phyloP scores from a whole-genome alignment of 2,888 invertebrate genomes.

The Eristalis intricaria region DNA sequence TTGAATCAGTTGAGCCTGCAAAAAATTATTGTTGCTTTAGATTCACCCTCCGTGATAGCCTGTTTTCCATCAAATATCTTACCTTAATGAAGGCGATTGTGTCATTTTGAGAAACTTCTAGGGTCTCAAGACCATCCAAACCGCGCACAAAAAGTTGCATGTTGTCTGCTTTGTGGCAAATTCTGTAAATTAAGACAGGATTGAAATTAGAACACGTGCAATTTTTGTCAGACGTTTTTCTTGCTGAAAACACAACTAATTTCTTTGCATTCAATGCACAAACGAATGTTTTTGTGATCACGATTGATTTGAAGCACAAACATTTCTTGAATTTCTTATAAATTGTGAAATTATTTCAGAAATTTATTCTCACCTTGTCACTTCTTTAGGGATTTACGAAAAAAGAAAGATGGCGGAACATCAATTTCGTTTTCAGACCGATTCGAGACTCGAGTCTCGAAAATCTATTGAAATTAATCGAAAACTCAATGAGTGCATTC shows the following conservation, averaged over 20 bases:
- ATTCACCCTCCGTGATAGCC: neutral
- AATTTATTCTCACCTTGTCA: slow-evolving; percentile 78
- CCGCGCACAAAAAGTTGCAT: slow-evolving; percentile 82
- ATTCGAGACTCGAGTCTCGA: slow-evolving; percentile 51
- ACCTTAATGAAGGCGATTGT: slow-evolving; percentile 80
- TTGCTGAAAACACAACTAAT: neutral
- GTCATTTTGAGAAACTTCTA: slow-evolving; percentile 80
- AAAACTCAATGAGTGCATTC: slow-evolving; percentile 32
- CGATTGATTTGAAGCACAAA: neutral
- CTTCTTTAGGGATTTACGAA: slow-evolving; percentile 77
- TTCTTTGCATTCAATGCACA: neutral
- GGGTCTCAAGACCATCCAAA: slow-evolving; percentile 78
- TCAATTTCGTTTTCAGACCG: slow-evolving; percentile 43
- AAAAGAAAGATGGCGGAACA: slow-evolving; percentile 79
- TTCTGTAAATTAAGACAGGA: slow-evolving; percentile 67
- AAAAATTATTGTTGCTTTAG: neutral
- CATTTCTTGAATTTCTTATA: slow-evolving; percentile 34
- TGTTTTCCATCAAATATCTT: slow-evolving; percentile 52
- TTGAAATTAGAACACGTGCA: slow-evolving; percentile 77
- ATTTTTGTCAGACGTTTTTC: slow-evolving; percentile 19
- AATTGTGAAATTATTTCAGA: slow-evolving; percentile 73
- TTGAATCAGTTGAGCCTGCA: slow-evolving; percentile 78
- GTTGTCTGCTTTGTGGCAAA: slow-evolving; percentile 75
- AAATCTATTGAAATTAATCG: slow-evolving; percentile 7
- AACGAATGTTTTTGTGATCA: neutral